Conservation (phyloP, 2,113 vertebrate genomes). For the Platysternon megacephalum region DNA sequence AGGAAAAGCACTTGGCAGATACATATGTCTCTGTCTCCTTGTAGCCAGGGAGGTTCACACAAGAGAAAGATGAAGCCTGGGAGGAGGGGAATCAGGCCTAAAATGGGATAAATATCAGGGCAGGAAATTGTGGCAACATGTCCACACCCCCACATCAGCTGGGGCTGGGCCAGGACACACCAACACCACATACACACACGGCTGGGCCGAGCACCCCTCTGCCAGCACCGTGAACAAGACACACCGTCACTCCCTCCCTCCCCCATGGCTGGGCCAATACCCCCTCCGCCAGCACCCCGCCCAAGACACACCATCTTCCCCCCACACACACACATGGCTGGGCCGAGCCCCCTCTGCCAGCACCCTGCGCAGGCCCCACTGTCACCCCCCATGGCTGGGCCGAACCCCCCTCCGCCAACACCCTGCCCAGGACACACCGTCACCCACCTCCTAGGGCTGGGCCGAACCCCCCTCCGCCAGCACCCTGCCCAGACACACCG, state of each 20-base stretch:
- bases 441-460: neutral
- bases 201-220: no score
- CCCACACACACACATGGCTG: neutral
- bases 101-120: neutral
- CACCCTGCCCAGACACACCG: neutral
- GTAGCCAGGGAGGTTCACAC: neutral
- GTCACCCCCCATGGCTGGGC: no score
- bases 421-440: neutral
- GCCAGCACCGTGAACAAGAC: no score
- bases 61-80: neutral
- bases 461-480: neutral
- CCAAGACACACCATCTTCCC: no score
- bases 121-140: neutral
- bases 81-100: no score
- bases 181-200: neutral
- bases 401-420: fast-evolving
- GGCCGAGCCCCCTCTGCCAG: neutral
- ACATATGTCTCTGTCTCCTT: no score
- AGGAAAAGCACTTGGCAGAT: neutral
- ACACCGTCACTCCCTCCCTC: no score
- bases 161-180: no score
- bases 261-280: no score
- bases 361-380: no score
- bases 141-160: no score
- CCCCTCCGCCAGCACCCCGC: fast-evolving